Percentiles rank a stretch among this genome's conserved stretches.
Conservation (phyloP, 2,797 vertebrate genomes). For the Ptychadena robeensis region DNA sequence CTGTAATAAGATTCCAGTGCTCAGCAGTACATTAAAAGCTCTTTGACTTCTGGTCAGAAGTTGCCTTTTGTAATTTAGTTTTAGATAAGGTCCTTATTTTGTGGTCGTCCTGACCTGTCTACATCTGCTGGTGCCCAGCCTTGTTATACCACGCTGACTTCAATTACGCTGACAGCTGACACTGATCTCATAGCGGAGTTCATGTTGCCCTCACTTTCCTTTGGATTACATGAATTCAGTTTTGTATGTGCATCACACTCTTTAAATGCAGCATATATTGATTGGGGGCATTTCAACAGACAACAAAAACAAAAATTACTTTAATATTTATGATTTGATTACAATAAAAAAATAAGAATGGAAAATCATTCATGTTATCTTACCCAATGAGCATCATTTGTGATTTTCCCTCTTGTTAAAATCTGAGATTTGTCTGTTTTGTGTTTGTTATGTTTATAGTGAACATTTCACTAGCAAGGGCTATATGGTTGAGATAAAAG, state of each 20-base stretch:
- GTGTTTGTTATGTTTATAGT: too few relatives aligned
- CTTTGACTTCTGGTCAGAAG: not conserved
- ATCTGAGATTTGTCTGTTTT: too few relatives aligned
- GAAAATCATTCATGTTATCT: not conserved
- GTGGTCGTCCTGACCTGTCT: conserved; percentile 3
- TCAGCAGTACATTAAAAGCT: not conserved
- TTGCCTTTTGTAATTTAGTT: conserved; percentile 9
- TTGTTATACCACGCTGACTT: conserved; percentile 20
- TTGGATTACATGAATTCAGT: not conserved
- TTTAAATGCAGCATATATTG: not conserved
- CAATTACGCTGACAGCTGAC: conserved; percentile 27
- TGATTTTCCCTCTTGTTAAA: too few relatives aligned
- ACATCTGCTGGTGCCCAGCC: not conserved
- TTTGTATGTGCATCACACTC: conserved; percentile 14
- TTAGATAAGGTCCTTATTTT: conserved; percentile 11
- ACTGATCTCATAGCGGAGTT: not conserved
- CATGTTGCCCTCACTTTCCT: not conserved
- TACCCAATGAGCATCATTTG: too few relatives aligned
- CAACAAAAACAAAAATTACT: not conserved
- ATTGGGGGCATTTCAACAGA: not conserved
- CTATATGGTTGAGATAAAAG: too few relatives aligned
- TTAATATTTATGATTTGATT: too few relatives aligned
- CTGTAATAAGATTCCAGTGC: not conserved
- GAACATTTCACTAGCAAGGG: too few relatives aligned
- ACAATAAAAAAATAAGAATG: not conserved